Evolutionary conservation across 1,140 invertebrate genomes (phyloP).

Genomic region (Hyphantria cunea): DNA sequence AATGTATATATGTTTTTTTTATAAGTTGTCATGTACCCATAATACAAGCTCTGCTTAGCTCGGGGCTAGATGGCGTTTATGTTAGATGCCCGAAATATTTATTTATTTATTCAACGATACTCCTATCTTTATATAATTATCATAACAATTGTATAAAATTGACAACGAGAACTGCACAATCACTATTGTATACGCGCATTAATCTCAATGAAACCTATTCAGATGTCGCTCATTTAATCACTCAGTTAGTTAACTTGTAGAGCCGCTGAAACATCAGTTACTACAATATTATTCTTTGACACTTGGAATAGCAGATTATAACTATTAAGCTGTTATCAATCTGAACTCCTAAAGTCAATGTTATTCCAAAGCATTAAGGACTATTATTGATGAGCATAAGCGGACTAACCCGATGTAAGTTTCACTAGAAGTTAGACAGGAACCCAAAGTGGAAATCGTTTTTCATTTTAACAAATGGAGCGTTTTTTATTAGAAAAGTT

Average conservation of each 20-base stretch:
- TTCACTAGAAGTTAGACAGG: constrained; percentile 22
- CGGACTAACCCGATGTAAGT: not conserved
- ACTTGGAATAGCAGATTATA: constrained; percentile 4
- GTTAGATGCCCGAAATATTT: too few species aligned
- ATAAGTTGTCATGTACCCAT: too few species aligned
- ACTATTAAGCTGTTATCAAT: constrained; percentile 1
- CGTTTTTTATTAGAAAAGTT: constrained; percentile 62
- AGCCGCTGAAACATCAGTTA: constrained; percentile 4
- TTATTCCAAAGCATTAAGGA: constrained; percentile 13
- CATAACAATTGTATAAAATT: too few species aligned
- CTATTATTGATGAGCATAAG: constrained; percentile 15
- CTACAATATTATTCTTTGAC: constrained; percentile 9
- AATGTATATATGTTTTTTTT: too few species aligned
- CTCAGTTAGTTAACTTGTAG: constrained; percentile 1
- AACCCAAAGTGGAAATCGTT: constrained; percentile 32
- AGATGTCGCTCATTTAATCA: not conserved
- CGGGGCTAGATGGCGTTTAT: too few species aligned
- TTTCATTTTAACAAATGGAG: constrained; percentile 49
- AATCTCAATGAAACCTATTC: not conserved
- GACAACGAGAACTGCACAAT: too few species aligned
- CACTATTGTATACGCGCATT: too few species aligned
- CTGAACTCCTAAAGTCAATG: constrained; percentile 4
- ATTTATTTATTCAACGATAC: too few species aligned
- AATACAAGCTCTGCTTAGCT: too few species aligned
- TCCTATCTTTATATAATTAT: too few species aligned